phyloP scores from a whole-genome alignment of 2,888 invertebrate genomes.

The Melanotus villosus region DNA sequence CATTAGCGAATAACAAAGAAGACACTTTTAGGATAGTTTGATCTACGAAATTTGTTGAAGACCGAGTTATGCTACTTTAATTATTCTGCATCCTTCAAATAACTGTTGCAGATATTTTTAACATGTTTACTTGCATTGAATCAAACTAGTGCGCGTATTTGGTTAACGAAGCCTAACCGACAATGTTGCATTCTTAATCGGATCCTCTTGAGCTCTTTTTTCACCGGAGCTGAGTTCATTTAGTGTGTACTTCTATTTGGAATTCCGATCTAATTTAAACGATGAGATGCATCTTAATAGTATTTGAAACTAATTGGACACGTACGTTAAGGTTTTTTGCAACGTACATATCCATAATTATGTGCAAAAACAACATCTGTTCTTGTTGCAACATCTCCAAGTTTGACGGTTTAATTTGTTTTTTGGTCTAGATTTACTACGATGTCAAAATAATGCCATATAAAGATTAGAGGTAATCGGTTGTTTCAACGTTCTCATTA shows the following conservation, averaged over 20 bases:
- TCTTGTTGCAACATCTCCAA: no score
- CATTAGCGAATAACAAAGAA: no score
- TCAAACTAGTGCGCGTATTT: neutral
- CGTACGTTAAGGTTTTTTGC: no score
- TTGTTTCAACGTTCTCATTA: neutral
- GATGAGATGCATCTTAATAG: neutral
- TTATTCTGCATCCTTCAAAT: neutral
- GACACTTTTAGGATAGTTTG: no score
- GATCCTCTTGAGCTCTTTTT: neutral
- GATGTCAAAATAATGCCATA: constrained; percentile 17
- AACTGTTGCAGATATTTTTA: neutral
- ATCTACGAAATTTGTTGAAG: no score
- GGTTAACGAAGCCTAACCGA: constrained; percentile 1
- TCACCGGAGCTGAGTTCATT: no score
- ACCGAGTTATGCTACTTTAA: neutral
- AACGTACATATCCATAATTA: no score
- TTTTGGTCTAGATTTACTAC: neutral
- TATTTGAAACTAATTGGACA: no score
- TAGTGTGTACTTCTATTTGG: constrained; percentile 5
- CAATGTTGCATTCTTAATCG: constrained; percentile 4
- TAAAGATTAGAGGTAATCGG: constrained; percentile 4
- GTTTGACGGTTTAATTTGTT: no score
- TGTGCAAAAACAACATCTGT: no score
- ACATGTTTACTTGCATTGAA: neutral
- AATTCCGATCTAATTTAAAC: constrained; percentile 5